Base-by-base conservation (phyloP, 1,140 invertebrate species). In the Drosophila nikananu region DNA sequence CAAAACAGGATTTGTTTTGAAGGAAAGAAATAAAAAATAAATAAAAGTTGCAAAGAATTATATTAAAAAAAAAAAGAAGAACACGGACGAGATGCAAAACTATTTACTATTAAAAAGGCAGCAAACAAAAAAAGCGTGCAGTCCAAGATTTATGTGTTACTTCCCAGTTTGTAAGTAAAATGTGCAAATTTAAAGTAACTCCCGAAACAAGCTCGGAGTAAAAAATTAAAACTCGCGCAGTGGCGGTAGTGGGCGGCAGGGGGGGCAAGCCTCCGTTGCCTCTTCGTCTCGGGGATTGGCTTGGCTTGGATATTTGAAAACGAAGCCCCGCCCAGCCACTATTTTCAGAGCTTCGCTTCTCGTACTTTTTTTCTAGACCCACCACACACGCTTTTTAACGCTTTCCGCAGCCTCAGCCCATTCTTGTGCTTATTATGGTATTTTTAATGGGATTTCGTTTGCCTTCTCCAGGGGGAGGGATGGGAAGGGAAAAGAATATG, bases 241-340 rank as follows among this genome's bases (percentile, higher is more conserved):
- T 49, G 51, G n/a, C 15, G 5, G 15, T 5, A 27, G 58, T 59
- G 65, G 49, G n/a, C 19, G 10, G 15, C 3, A 2, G 23, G 19
- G 59, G 59, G 65, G 61, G 30, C 32, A 49, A 41, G n/a, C n/a
- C n/a, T n/a, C n/a, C n/a, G n/a, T n/a, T 58, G 55, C 59, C 54
- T 68, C 42, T 65, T 23, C 59, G 62, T 72, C 63, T 57, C 37
- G 70, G 70, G 82, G 83, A 86, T 86, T 86, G 83, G 83, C 79
- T 66, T 86, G 74, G 74, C 79, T 66, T 86, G 74, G 74, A 59
- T 74, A 63, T 55, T 39, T 62, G 51, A 52, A 55, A 73, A 68
- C 62, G 74, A 80, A 81, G 83, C 83, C 81, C 83, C 83, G 83
- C 83, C 83, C 78, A 74, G 77, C 62, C 62, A 73, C 68, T 76